These are phyloP conservation scores for Gymnoscopelus braueri DNA, from an alignment of 2,797 vertebrate species.

Conservation along the genomic window DNA sequence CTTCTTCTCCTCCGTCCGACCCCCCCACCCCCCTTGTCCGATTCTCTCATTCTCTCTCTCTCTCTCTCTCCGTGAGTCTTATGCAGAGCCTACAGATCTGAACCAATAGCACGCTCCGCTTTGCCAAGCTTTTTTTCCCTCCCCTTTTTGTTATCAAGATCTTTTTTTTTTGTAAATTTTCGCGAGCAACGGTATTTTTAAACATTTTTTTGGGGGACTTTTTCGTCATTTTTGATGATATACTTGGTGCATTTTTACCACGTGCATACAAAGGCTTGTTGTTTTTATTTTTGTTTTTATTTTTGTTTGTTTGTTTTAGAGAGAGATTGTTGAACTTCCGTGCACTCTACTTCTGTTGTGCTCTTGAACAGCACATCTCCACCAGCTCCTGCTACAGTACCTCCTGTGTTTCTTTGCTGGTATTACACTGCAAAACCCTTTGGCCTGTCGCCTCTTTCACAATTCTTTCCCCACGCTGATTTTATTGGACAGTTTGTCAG, in stretches of 20 bases:
- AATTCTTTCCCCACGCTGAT: slow-evolving; percentile 58
- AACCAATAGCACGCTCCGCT: slow-evolving; percentile 82
- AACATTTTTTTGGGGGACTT: slow-evolving; percentile 8
- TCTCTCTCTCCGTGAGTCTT: slow-evolving; percentile 69
- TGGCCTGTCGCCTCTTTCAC: slow-evolving; percentile 60
- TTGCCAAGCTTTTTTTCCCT: slow-evolving; percentile 79
- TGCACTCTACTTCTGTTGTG: slow-evolving; percentile 71
- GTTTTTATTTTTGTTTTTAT: slow-evolving; percentile 16
- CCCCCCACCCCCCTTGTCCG: slow-evolving; percentile 60
- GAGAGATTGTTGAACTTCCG: slow-evolving; percentile 65
- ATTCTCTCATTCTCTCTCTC: slow-evolving; percentile 51
- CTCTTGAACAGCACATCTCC: slow-evolving; percentile 64
- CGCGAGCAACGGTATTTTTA: slow-evolving; percentile 61
- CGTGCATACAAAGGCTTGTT: slow-evolving; percentile 8
- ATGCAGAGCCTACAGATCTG: slow-evolving; percentile 82
- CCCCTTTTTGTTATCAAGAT: slow-evolving; percentile 54
- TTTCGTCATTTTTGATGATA: slow-evolving; percentile 62
- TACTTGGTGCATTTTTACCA: slow-evolving; percentile 40
- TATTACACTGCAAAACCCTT: slow-evolving; percentile 69
- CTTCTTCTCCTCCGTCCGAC: slow-evolving; percentile 68
- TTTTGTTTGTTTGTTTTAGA: slow-evolving; percentile 21
- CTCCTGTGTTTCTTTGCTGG: slow-evolving; percentile 77
- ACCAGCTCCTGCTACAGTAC: slow-evolving; percentile 71
- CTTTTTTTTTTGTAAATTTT: slow-evolving; percentile 63
- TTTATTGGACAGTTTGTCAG: slow-evolving; percentile 70